Conservation (phyloP, 2,888 invertebrate genomes). For the Chesias legatella region DNA sequence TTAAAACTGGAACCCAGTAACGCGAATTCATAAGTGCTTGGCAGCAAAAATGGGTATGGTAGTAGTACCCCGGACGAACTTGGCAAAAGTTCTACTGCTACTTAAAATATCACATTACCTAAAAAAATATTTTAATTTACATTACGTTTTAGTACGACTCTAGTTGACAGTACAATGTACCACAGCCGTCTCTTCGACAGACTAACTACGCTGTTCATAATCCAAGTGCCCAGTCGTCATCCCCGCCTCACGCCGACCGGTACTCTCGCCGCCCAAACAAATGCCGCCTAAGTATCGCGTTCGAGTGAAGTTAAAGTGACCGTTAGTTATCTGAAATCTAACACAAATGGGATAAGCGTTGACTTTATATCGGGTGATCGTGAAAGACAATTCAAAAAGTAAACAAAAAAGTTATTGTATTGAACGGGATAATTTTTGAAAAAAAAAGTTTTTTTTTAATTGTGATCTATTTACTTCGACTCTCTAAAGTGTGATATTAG, state of each 20-base stretch:
- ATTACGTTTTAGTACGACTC: too few species aligned
- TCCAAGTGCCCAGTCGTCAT: constrained; percentile 16
- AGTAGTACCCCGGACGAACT: too few species aligned
- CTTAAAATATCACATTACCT: too few species aligned
- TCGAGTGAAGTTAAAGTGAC: constrained; percentile 67
- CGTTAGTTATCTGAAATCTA: constrained; percentile 17
- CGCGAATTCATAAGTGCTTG: too few species aligned
- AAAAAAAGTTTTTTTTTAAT: constrained; percentile 6
- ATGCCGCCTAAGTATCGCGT: constrained; percentile 61
- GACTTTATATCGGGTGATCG: not conserved
- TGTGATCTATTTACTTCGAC: constrained; percentile 30
- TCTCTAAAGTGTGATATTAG: constrained; percentile 67
- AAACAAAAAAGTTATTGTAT: not conserved
- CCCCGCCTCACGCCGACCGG: constrained; percentile 19
- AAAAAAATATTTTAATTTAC: too few species aligned
- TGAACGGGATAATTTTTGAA: constrained; percentile 4
- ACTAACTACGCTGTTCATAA: too few species aligned
- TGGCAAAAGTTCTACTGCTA: too few species aligned
- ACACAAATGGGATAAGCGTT: constrained; percentile 64
- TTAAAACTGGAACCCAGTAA: too few species aligned
- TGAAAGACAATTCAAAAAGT: not conserved
- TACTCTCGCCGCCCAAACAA: constrained; percentile 28
- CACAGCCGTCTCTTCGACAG: not conserved
- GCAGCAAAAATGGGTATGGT: too few species aligned
- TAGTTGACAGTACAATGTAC: too few species aligned